Conservation (phyloP, 2,113 vertebrate species). For the Salminus brasiliensis region DNA sequence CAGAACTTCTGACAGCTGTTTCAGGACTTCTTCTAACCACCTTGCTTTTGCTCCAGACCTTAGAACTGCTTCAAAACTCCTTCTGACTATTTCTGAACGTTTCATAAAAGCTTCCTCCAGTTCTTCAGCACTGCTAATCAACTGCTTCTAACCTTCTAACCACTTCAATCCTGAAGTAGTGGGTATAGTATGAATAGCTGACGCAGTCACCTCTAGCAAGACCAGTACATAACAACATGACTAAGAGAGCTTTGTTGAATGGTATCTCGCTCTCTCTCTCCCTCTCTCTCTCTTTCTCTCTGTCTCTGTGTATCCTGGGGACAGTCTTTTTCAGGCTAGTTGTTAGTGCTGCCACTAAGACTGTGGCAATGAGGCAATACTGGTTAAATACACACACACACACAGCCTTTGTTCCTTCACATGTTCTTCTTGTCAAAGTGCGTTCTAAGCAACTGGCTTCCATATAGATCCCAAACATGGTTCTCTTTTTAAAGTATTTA, state of each 20-base stretch:
- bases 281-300: constrained; percentile 5
- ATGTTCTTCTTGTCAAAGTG: too few relatives aligned
- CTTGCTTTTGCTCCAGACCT: neutral
- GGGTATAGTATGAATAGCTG: too few relatives aligned
- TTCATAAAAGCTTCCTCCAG: too few relatives aligned
- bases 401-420: neutral
- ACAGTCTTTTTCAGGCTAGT: constrained; percentile 38
- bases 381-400: constrained; percentile 29
- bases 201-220: too few relatives aligned
- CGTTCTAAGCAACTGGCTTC: too few relatives aligned
- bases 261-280: constrained; percentile 7
- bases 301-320: constrained; percentile 32
- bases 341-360: neutral
- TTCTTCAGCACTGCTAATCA: neutral
- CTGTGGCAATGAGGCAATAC: constrained; percentile 16
- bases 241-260: too few relatives aligned
- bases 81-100: neutral
- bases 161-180: too few relatives aligned
- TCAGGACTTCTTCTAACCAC: neutral
- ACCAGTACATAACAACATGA: too few relatives aligned
- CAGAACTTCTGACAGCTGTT: neutral
- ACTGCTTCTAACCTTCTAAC: neutral
- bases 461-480: too few relatives aligned
- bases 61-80: neutral
- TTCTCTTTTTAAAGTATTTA: too few relatives aligned